Conservation (phyloP, 2,113 vertebrate genomes). For the Apus apus region DNA sequence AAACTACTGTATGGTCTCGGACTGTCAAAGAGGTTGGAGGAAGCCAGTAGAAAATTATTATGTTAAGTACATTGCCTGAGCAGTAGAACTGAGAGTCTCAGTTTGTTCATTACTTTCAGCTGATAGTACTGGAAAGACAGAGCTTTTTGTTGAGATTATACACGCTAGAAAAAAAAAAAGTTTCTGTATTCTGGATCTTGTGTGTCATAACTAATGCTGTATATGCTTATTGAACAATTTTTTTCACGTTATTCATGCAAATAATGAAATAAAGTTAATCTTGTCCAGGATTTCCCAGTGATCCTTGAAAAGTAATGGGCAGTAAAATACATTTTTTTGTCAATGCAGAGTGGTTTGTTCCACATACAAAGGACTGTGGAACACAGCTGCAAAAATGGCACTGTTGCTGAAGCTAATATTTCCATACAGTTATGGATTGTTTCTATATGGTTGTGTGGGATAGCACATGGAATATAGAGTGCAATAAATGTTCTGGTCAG, state of each 20-base stretch:
- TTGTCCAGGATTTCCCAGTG: neutral
- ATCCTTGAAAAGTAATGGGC: neutral
- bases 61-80: neutral
- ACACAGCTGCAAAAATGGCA: neutral
- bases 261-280: neutral
- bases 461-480: neutral
- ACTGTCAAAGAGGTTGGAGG: neutral
- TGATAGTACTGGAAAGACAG: neutral
- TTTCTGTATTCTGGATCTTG: neutral
- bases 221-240: neutral
- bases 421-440: neutral
- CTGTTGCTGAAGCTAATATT: neutral
- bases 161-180: neutral
- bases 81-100: neutral
- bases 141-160: neutral
- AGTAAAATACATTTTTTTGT: neutral
- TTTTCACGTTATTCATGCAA: neutral
- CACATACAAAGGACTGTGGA: neutral
- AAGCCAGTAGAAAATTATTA: neutral
- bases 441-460: neutral
- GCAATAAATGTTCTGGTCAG: neutral
- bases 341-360: neutral
- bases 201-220: neutral
- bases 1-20: neutral
- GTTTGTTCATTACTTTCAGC: neutral